phyloP scores from a whole-genome alignment of 1,140 invertebrate species.

The Trichomalopsis sarcophagae region DNA sequence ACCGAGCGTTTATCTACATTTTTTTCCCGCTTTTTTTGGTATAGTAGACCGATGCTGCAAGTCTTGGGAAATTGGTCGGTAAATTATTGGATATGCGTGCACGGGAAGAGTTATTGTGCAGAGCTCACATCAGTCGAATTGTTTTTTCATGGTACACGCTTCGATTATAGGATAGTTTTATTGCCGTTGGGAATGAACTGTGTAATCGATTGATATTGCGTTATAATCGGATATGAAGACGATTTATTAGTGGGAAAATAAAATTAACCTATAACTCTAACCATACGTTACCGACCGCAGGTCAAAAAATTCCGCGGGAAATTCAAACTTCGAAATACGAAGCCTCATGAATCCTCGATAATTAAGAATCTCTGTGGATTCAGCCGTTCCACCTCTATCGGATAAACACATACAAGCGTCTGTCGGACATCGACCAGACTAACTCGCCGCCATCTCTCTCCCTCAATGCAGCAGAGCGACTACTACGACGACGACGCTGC shows the following conservation, averaged over 20 bases:
- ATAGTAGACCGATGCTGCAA: background rate
- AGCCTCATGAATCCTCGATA: constrained; percentile 61
- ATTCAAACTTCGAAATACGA: background rate
- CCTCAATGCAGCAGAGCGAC: background rate
- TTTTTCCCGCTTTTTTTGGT: background rate
- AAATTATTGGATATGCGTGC: constrained; percentile 5
- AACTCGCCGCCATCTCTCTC: background rate
- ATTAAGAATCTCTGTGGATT: constrained; percentile 61
- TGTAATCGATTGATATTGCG: background rate
- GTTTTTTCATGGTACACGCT: constrained; percentile 26
- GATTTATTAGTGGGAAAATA: too few relatives aligned
- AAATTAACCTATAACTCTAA: background rate
- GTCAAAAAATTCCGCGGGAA: background rate
- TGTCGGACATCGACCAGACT: constrained; percentile 12
- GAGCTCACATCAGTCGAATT: background rate
- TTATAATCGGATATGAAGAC: too few relatives aligned
- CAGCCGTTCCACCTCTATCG: background rate
- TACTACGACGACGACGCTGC: constrained; percentile 37
- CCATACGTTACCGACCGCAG: background rate
- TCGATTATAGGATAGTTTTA: background rate
- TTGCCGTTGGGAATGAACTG: background rate
- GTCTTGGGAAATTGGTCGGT: constrained; percentile 17
- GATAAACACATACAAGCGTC: background rate
- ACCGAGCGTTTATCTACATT: too few relatives aligned
- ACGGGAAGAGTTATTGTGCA: background rate